Evolutionary conservation across 2,113 vertebrate genomes (phyloP).

Genomic region (Suricata suricatta): DNA sequence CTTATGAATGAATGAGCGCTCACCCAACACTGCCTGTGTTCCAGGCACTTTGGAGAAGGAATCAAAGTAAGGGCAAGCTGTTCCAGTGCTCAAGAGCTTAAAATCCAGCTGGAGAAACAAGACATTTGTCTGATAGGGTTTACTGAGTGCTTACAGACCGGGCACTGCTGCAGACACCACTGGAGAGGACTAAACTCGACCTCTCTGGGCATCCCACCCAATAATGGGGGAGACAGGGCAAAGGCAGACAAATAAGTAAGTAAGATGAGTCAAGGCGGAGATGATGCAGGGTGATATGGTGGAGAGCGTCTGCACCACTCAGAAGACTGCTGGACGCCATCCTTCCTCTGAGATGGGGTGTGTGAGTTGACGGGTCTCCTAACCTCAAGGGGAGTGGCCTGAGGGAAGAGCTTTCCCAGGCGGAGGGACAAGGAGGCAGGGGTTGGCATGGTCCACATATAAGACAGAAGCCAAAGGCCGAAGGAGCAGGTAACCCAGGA

Average conservation of each 20-base stretch:
- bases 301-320: background rate
- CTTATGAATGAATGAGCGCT: too few relatives aligned
- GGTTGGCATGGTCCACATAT: background rate
- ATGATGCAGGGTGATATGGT: rapidly evolving
- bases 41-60: background rate
- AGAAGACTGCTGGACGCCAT: rapidly evolving
- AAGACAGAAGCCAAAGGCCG: background rate
- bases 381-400: background rate
- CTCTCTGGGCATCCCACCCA: background rate
- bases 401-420: background rate
- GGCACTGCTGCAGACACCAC: background rate
- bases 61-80: background rate
- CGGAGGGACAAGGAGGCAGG: background rate
- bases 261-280: background rate
- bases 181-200: background rate
- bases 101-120: background rate
- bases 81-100: background rate
- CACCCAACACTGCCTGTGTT: background rate
- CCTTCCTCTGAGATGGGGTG: background rate
- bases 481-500: background rate
- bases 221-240: background rate
- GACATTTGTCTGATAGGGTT: background rate
- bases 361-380: background rate
- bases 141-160: rapidly evolving
- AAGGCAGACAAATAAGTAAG: background rate